phyloP scores from a whole-genome alignment of 2,797 vertebrate species.

The Dromococcyx pavoninus region DNA sequence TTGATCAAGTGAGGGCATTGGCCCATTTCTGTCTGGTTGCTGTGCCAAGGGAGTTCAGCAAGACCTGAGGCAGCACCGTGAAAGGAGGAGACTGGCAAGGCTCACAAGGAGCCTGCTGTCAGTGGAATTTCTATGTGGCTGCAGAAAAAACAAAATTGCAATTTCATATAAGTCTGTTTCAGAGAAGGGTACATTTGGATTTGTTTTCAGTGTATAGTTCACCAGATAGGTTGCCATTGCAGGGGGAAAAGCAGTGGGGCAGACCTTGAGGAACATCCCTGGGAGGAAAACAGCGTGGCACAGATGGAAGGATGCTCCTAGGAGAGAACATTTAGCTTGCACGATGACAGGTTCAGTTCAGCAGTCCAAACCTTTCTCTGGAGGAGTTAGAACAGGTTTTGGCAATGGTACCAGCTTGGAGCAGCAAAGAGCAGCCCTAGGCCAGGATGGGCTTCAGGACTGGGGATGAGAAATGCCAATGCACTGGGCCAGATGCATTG shows the following conservation, averaged over 20 bases:
- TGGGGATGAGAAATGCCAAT: neutral
- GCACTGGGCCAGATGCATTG: fast-evolving
- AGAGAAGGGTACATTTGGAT: neutral
- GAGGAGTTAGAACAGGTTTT: neutral
- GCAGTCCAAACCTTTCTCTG: neutral
- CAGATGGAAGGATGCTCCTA: neutral
- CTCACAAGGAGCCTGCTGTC: neutral
- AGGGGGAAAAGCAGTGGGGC: neutral
- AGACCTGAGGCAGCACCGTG: neutral
- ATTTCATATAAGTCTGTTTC: neutral
- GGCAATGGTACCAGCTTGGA: fast-evolving
- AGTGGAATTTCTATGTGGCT: neutral
- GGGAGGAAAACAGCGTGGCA: fast-evolving
- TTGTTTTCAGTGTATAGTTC: neutral
- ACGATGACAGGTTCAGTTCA: neutral
- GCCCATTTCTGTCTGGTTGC: neutral
- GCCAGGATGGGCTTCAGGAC: neutral
- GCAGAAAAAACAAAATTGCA: neutral
- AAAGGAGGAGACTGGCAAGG: neutral
- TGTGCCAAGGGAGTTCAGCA: neutral
- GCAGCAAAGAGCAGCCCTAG: neutral
- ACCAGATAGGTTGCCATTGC: neutral
- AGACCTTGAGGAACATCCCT: neutral
- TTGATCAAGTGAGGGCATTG: neutral
- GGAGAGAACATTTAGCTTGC: fast-evolving